Evolutionary conservation across 2,888 invertebrate genomes (phyloP).

Genomic region (Microdon myrmicae): DNA sequence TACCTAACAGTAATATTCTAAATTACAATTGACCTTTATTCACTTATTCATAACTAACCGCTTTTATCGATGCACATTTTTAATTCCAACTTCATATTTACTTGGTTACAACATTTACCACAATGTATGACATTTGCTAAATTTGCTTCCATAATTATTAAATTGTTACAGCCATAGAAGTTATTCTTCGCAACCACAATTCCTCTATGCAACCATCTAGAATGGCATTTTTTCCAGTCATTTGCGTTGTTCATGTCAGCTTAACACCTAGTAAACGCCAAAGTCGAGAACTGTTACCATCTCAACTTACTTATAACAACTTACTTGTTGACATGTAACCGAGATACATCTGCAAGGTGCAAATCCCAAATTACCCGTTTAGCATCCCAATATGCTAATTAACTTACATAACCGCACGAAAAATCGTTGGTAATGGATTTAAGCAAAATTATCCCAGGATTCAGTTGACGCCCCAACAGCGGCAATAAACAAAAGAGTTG

Average conservation of each 20-base stretch:
- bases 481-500: slow-evolving; percentile 23
- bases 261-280: slow-evolving; percentile 17
- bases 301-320: slow-evolving; percentile 5
- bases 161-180: too few relatives aligned
- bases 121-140: too few relatives aligned
- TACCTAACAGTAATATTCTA: too few relatives aligned
- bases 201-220: too few relatives aligned
- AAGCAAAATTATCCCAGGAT: slow-evolving; percentile 8
- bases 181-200: too few relatives aligned
- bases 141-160: too few relatives aligned
- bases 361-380: background rate
- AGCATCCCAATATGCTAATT: slow-evolving; percentile 2
- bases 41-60: too few relatives aligned
- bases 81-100: too few relatives aligned
- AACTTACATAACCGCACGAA: slow-evolving; percentile 1
- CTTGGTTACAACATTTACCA: too few relatives aligned
- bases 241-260: slow-evolving; percentile 7
- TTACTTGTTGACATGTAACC: slow-evolving; percentile 27
- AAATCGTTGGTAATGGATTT: slow-evolving; percentile 21
- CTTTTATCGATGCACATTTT: too few relatives aligned
- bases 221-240: too few relatives aligned
- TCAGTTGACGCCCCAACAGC: background rate
- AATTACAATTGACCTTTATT: too few relatives aligned
- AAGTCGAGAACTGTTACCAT: slow-evolving; percentile 1
- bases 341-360: slow-evolving; percentile 10